Evolutionary conservation across 2,797 vertebrate species (phyloP).

Genomic region (Pogoniulus pusillus): DNA sequence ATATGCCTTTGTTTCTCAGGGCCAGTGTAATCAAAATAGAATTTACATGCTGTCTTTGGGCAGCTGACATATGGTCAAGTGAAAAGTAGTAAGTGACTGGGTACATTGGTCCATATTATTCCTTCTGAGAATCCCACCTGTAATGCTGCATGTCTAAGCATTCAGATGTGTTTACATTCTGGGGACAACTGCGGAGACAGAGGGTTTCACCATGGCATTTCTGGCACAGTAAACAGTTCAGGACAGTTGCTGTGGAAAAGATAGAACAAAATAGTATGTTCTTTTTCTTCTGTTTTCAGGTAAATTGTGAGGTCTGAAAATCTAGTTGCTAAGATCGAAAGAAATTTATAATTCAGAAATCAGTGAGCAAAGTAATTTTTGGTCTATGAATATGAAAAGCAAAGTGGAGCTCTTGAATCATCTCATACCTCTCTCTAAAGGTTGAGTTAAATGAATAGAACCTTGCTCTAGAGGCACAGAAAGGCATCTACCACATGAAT

Average conservation of each 20-base stretch:
- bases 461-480: conserved; percentile 62
- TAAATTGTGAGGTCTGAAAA: not conserved
- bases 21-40: not conserved
- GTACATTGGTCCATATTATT: accelerated
- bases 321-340: not conserved
- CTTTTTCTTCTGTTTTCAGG: not conserved
- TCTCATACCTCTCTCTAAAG: not conserved
- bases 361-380: not conserved
- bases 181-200: not conserved
- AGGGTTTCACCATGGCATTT: not conserved
- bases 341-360: not conserved
- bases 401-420: not conserved
- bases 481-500: not conserved
- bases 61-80: not conserved
- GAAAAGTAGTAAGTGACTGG: not conserved
- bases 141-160: not conserved
- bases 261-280: not conserved
- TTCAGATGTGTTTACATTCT: not conserved
- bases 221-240: not conserved
- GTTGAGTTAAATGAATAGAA: conserved; percentile 31
- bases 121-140: not conserved
- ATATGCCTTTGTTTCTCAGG: not conserved
- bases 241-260: not conserved
- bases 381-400: not conserved
- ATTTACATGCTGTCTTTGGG: not conserved